These are phyloP conservation scores for Dusona sp. DNA, from an alignment of 2,888 invertebrate species.

Conservation along the genomic window DNA sequence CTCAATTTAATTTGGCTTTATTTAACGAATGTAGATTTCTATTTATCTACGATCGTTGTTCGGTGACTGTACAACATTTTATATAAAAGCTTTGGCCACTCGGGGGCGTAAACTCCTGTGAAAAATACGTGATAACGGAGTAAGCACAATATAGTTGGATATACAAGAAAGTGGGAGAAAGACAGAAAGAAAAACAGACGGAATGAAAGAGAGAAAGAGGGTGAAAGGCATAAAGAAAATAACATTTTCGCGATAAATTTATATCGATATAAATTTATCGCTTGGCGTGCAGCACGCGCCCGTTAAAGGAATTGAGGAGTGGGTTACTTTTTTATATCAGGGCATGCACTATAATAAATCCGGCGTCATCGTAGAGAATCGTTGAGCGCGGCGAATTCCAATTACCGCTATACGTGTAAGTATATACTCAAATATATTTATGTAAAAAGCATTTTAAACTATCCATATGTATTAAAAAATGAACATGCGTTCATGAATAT, in stretches of 20 bases:
- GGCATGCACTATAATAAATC: constrained; percentile 55
- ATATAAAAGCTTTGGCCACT: constrained; percentile 15
- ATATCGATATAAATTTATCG: constrained; percentile 67
- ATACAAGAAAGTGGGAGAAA: constrained; percentile 1
- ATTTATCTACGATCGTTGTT: constrained; percentile 43
- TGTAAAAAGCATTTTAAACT: not conserved
- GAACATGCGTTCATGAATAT: not conserved
- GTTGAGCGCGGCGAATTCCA: constrained; percentile 53
- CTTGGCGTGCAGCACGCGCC: constrained; percentile 64
- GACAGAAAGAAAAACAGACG: constrained; percentile 9
- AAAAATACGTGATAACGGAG: constrained; percentile 66
- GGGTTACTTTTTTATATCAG: constrained; percentile 51
- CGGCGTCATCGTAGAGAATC: constrained; percentile 29
- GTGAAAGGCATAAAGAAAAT: not conserved
- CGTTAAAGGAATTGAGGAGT: not conserved
- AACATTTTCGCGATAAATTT: constrained; percentile 62
- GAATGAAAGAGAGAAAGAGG: not conserved
- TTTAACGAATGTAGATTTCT: constrained; percentile 51
- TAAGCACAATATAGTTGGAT: constrained; percentile 13
- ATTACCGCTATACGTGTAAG: constrained; percentile 48
- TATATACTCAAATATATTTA: not conserved
- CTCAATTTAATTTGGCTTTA: constrained; percentile 21
- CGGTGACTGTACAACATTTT: constrained; percentile 40
- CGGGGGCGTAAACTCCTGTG: constrained; percentile 44
- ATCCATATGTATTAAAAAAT: not conserved